Conservation (phyloP, 2,888 invertebrate species). For the Atrina japonica region DNA sequence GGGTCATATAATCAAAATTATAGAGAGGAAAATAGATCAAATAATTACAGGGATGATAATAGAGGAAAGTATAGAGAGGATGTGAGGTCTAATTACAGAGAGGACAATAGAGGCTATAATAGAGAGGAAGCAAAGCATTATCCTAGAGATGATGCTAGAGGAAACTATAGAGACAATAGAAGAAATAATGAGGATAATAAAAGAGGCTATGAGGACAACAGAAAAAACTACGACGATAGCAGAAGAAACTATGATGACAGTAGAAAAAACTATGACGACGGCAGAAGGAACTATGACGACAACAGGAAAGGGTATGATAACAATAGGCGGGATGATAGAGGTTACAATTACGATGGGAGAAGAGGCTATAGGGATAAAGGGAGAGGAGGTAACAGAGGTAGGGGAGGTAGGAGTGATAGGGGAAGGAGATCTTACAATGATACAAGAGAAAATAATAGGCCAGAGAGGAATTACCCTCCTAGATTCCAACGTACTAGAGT, state of each 20-base stretch:
- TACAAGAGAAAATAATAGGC: not conserved
- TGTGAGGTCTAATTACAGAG: not conserved
- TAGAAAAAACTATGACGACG: not conserved
- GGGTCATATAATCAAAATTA: not conserved
- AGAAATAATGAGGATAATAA: slow-evolving; percentile 26
- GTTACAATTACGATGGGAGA: not conserved
- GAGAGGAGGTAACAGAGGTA: slow-evolving; percentile 30
- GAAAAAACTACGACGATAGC: not conserved
- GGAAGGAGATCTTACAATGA: slow-evolving; percentile 22
- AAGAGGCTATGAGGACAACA: slow-evolving; percentile 32
- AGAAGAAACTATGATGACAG: not conserved
- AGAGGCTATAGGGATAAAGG: slow-evolving; percentile 12
- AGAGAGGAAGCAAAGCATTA: not conserved
- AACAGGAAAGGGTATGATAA: slow-evolving; percentile 4
- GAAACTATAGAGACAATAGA: too few species aligned
- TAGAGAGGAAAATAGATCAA: slow-evolving; percentile 22
- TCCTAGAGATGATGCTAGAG: not conserved
- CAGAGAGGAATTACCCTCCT: slow-evolving; percentile 39
- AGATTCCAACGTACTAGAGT: slow-evolving; percentile 33
- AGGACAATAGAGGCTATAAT: not conserved
- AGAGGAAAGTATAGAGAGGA: slow-evolving; percentile 1
- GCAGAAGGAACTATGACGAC: slow-evolving; percentile 18
- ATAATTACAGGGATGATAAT: slow-evolving; percentile 5
- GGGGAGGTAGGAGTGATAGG: slow-evolving; percentile 26
- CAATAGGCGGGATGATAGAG: not conserved